Evolutionary conservation across 2,113 vertebrate genomes (phyloP), one percentile per base, ranked within the genome.

Genomic region (Gavia stellata): DNA sequence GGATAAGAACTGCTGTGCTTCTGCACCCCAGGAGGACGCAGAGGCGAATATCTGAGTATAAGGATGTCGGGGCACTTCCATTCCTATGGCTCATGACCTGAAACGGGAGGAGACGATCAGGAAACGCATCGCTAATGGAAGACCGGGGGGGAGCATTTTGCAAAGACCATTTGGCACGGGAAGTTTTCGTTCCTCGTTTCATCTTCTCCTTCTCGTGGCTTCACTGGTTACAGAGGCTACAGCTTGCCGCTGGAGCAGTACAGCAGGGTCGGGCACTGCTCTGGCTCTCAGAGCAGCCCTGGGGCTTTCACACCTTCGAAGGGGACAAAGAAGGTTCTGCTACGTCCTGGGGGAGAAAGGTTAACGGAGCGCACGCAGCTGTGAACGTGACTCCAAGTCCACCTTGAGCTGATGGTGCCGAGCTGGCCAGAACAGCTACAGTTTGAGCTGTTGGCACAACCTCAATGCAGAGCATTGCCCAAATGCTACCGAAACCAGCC

Each of bases 281-380:
- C 31, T 15, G 50, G 15, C 20, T 58, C 80, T 47, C 50, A 24
- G 42, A 56, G 56, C 56, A 42, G 49, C 49, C 21, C 33, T 23
- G 24, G 31, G 63, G 49, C 50, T 71, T 84, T 56, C 16, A 38
- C 29, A 52, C 17, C 65, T 70, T 70, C 65, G 12, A 13, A 17
- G 15, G 36, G 66, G 56, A 10, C 34, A 44, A 53, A 44, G 12
- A 45, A 33, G 25, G 17, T 38, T 81, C 59, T 59, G 50, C 47
- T 31, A 5, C 1, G 0, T 40, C 24, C n/a, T 12, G 6, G 38
- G 47, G 52, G 25, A 26, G 40, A 18, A 40, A 17, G 36, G 19
- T 40, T 31, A n/a, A 53, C 0, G 3, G 42, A 56, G n/a, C 36
- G 56, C 20, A 15, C 0, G 3, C 14, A 19, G 44, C 28, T 16